Base-by-base conservation (phyloP, 2,888 invertebrate species). In the Eustalomyia histrio region DNA sequence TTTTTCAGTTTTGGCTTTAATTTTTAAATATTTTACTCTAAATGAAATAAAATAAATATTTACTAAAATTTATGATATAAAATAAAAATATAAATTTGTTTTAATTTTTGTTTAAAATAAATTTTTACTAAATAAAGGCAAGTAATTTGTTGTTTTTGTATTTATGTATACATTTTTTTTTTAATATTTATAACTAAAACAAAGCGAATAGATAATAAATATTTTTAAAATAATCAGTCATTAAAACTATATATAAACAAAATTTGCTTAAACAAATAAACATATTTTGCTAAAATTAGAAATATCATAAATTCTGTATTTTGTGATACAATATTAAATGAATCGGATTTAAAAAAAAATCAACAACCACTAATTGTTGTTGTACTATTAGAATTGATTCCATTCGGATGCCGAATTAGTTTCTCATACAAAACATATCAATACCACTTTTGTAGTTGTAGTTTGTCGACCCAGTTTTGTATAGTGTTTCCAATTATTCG, bases 121-220 rank as follows among this genome's bases (percentile, higher is more conserved):
- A 78, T 78, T 81, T 80, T 76, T 65, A 50, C 76, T 76, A 78
- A 71, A 58, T 29, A 82, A 79, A 80, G 83, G 82, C 82, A 83
- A 82, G 80, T 80, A 43, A 50, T 67, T n/a, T 60, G 43, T 47
- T 29, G 7, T 21, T 29, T 29, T 29, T 47, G 43, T 47, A n/a
- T 47, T 43, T 14, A 14, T 24, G 12, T 43, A 14, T 43, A 10
- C 2, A 10, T n/a, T 43, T 43, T 43, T 47, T 29, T 29, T 47
- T n/a, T 47, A n/a, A n/a, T n/a, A 47, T 47, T n/a, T 47, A 6
- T 39, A 39, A 39, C 12, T 12, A 39, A 12, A 39, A 39, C 39
- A 39, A 39, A 39, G 10, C 39, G 4, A 39, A 39, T 39, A 8
- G 12, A 39, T 39, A 39, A 3, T 12, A 39, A 39, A 12, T 12